These are phyloP conservation scores for Proteles cristata DNA, from an alignment of 2,113 vertebrate species.

Conservation along the genomic window DNA sequence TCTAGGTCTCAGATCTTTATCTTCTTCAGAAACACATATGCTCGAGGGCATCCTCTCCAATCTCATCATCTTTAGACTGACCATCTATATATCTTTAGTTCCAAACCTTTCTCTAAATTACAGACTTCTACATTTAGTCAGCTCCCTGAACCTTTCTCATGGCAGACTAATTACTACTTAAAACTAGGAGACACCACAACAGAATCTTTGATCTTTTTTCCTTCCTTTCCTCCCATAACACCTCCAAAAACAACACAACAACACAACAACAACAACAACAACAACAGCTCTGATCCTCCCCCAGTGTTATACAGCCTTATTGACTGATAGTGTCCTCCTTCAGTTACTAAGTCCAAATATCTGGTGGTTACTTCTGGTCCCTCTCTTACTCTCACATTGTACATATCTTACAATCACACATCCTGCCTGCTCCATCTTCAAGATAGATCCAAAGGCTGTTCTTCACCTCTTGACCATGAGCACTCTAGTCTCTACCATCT, in stretches of 20 bases:
- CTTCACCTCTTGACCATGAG: neutral
- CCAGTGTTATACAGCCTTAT: neutral
- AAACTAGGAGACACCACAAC: neutral
- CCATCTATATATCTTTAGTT: neutral
- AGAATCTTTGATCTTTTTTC: neutral
- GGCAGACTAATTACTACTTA: neutral
- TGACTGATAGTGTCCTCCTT: neutral
- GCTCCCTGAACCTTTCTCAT: neutral
- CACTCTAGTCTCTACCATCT: neutral
- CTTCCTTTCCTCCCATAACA: accelerated
- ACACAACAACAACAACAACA: neutral
- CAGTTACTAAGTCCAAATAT: neutral
- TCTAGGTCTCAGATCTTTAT: neutral
- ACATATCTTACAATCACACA: no score
- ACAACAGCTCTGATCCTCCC: neutral
- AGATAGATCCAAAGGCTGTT: neutral
- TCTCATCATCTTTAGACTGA: neutral
- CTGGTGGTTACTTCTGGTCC: neutral
- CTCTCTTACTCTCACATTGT: neutral
- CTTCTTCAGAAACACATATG: neutral
- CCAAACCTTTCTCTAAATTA: neutral
- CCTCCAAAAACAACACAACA: neutral
- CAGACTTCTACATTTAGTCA: neutral
- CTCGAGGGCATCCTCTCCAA: neutral
- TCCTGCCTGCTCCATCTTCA: neutral